Evolutionary conservation across 2,888 invertebrate species (phyloP).

Genomic region (Melinopterus prodromus): DNA sequence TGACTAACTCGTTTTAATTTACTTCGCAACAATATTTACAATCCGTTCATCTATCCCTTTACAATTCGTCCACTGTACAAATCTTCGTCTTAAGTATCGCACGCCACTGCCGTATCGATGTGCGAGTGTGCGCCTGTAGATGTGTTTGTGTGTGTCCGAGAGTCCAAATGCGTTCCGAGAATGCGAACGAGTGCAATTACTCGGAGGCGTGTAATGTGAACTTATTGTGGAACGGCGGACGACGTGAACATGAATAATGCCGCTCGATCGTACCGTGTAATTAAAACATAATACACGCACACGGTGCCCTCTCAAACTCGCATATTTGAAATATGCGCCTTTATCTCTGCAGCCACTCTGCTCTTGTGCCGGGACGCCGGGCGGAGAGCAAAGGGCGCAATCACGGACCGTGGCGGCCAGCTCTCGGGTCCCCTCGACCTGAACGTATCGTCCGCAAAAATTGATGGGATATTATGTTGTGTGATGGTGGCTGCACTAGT

Average conservation of each 20-base stretch:
- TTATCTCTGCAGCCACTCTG: slow-evolving; percentile 30
- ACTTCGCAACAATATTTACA: too few relatives aligned
- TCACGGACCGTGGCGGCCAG: not conserved
- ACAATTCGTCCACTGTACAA: not conserved
- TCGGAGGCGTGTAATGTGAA: slow-evolving; percentile 56
- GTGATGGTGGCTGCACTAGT: not conserved
- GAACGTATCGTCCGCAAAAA: not conserved
- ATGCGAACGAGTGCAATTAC: slow-evolving; percentile 58
- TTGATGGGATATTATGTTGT: not conserved
- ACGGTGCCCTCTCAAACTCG: slow-evolving; percentile 36
- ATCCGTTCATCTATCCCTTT: too few relatives aligned
- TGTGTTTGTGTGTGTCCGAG: slow-evolving; percentile 24
- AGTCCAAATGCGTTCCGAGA: slow-evolving; percentile 48
- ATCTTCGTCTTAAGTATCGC: not conserved
- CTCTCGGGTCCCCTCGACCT: not conserved
- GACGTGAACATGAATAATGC: slow-evolving; percentile 60
- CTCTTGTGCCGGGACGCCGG: not conserved
- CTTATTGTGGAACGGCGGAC: slow-evolving; percentile 57
- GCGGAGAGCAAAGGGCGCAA: not conserved
- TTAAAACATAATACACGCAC: slow-evolving; percentile 59
- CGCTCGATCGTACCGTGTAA: slow-evolving; percentile 58
- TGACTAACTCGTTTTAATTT: too few relatives aligned
- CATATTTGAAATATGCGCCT: slow-evolving; percentile 36
- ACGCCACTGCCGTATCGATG: slow-evolving; percentile 26
- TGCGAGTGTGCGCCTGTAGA: not conserved